Conservation (phyloP, 64 coral and sea anemone species). For the Stichodactyla helianthus region DNA sequence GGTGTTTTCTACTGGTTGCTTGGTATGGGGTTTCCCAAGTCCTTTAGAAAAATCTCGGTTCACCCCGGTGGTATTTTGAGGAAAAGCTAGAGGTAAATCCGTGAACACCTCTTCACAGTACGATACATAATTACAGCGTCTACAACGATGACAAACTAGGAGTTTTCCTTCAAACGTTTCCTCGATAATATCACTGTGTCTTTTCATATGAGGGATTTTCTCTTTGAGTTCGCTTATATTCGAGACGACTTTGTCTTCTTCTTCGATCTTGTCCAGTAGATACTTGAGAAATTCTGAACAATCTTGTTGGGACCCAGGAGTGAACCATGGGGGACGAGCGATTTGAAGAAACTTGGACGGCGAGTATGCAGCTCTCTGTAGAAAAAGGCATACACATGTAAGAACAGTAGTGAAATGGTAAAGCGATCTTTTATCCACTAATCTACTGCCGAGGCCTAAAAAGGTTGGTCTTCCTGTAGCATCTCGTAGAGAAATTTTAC, state of each 20-base stretch:
- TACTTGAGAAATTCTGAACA: conserved; percentile 95
- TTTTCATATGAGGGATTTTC: background rate
- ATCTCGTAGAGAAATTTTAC: background rate
- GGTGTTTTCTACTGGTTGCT: conserved; percentile 41
- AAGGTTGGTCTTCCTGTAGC: background rate
- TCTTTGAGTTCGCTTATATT: conserved; percentile 25
- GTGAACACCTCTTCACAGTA: conserved; percentile 77
- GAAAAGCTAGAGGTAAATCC: conserved; percentile 78
- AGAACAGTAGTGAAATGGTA: background rate
- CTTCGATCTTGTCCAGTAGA: conserved; percentile 78
- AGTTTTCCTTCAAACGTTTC: conserved; percentile 83
- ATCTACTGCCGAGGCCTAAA: background rate
- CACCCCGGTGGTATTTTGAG: conserved; percentile 30
- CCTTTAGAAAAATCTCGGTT: background rate
- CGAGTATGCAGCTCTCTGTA: conserved; percentile 73
- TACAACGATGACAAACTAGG: conserved; percentile 63
- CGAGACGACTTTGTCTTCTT: conserved; percentile 60
- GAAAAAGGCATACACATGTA: background rate
- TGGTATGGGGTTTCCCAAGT: background rate
- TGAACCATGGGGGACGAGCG: conserved; percentile 93
- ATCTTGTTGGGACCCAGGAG: conserved; percentile 86
- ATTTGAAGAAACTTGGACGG: conserved; percentile 80
- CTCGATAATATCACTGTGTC: conserved; percentile 32
- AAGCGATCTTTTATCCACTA: background rate
- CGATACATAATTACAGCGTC: conserved; percentile 53